phyloP scores from a whole-genome alignment of 2,797 vertebrate species.

The Hemibagrus guttatus region DNA sequence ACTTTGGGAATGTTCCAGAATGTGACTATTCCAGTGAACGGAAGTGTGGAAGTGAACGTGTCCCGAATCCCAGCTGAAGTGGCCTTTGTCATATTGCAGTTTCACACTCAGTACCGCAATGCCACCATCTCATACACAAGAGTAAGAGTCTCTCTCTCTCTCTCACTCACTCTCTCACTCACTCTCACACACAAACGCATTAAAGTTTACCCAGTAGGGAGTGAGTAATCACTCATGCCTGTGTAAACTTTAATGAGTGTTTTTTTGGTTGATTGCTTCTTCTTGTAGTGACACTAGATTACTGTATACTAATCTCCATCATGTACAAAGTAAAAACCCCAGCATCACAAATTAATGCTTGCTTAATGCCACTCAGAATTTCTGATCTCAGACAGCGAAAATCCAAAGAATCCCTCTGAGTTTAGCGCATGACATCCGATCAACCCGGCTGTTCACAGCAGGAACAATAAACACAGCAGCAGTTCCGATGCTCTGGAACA shows the following conservation, averaged over 20 bases:
- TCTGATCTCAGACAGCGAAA: background rate
- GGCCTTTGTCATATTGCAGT: constrained; percentile 85
- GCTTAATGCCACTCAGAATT: background rate
- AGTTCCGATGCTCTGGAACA: no score
- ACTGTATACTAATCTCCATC: background rate
- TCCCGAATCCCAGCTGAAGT: constrained; percentile 78
- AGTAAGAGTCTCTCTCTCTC: constrained; percentile 67
- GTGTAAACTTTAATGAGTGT: background rate
- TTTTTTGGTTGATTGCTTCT: background rate
- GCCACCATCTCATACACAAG: constrained; percentile 83
- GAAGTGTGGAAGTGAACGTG: constrained; percentile 80
- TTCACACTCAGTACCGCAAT: constrained; percentile 84
- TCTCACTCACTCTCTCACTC: background rate
- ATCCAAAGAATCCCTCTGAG: background rate
- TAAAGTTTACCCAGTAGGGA: background rate
- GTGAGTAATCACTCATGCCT: no score
- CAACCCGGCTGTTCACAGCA: no score
- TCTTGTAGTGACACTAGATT: background rate
- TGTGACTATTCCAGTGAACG: constrained; percentile 77
- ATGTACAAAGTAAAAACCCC: background rate
- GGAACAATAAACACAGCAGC: no score
- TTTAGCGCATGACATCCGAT: no score
- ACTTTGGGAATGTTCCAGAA: constrained; percentile 85
- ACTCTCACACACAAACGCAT: background rate
- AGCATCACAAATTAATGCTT: background rate